These are phyloP conservation scores for Redunca redunca DNA, from an alignment of 2,113 vertebrate species.

Conservation along the genomic window DNA sequence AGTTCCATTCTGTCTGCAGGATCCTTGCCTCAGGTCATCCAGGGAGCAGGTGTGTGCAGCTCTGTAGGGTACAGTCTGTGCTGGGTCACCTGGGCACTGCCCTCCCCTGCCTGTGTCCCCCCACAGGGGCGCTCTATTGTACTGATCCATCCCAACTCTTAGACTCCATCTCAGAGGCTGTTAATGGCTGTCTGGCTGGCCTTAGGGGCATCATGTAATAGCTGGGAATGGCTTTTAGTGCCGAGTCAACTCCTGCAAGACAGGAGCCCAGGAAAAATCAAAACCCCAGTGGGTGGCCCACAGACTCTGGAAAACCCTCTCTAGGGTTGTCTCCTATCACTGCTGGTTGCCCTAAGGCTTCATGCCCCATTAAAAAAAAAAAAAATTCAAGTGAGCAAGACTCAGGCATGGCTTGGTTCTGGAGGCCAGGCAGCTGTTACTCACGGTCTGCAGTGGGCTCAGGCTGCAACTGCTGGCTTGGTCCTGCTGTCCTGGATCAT, in stretches of 20 bases:
- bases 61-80: background rate
- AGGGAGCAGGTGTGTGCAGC: background rate
- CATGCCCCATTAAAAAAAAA: background rate
- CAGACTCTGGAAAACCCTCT: background rate
- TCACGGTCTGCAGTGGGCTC: slow-evolving; percentile 5
- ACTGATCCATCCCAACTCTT: background rate
- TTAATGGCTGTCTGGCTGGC: background rate
- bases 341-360: background rate
- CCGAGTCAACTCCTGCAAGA: background rate
- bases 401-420: fast-evolving
- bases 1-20: fast-evolving
- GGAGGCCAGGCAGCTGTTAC: background rate
- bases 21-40: background rate
- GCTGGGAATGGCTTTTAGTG: background rate
- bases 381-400: background rate
- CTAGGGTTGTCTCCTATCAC: background rate
- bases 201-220: fast-evolving
- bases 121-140: background rate
- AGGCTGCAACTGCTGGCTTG: background rate
- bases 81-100: background rate
- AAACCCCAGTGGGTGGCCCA: background rate
- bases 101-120: background rate
- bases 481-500: background rate
- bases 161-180: background rate
- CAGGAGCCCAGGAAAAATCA: background rate